A percentile compares a stretch with the other conserved stretches of the same genome.
phyloP scores from a whole-genome alignment of 2,888 invertebrate genomes.

The Galeopsomyia nigrocyanea region DNA sequence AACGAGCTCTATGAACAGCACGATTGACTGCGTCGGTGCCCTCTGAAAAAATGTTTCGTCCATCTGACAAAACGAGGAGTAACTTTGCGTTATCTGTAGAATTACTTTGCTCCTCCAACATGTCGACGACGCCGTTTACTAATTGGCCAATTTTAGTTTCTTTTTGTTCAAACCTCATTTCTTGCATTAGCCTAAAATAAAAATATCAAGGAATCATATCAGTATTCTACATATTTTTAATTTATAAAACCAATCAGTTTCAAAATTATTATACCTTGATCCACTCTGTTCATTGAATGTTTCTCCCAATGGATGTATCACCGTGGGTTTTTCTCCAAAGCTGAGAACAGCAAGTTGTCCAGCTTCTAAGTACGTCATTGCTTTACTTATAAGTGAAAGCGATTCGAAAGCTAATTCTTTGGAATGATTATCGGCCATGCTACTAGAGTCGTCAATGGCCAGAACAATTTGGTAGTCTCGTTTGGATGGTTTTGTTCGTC shows the following conservation, averaged over 20 bases:
- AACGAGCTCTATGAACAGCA: slow-evolving; percentile 85
- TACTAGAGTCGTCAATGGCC: slow-evolving; percentile 96
- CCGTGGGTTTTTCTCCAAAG: slow-evolving; percentile 86
- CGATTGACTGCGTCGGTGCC: slow-evolving; percentile 83
- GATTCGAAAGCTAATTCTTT: slow-evolving; percentile 96
- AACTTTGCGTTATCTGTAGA: slow-evolving; percentile 82
- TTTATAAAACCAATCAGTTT: slow-evolving; percentile 21
- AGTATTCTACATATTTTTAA: slow-evolving; percentile 27
- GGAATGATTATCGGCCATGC: slow-evolving; percentile 90
- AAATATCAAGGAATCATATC: slow-evolving; percentile 25
- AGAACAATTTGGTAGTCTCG: slow-evolving; percentile 96
- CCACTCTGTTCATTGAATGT: slow-evolving; percentile 91
- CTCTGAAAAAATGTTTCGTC: slow-evolving; percentile 91
- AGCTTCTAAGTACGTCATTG: slow-evolving; percentile 92
- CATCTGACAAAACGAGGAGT: slow-evolving; percentile 94
- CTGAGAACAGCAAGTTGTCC: slow-evolving; percentile 93
- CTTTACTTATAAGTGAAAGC: slow-evolving; percentile 88
- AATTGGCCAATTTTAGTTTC: slow-evolving; percentile 89
- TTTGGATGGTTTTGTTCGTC: slow-evolving; percentile 94
- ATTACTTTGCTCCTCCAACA: slow-evolving; percentile 73
- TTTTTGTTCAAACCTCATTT: slow-evolving; percentile 89
- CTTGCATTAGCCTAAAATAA: slow-evolving; percentile 76
- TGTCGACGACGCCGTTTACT: slow-evolving; percentile 82
- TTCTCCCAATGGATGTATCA: slow-evolving; percentile 90
- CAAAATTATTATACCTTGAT: slow-evolving; percentile 69